Conservation (phyloP, 2,888 invertebrate genomes). For the Acrocyrtus sp. region DNA sequence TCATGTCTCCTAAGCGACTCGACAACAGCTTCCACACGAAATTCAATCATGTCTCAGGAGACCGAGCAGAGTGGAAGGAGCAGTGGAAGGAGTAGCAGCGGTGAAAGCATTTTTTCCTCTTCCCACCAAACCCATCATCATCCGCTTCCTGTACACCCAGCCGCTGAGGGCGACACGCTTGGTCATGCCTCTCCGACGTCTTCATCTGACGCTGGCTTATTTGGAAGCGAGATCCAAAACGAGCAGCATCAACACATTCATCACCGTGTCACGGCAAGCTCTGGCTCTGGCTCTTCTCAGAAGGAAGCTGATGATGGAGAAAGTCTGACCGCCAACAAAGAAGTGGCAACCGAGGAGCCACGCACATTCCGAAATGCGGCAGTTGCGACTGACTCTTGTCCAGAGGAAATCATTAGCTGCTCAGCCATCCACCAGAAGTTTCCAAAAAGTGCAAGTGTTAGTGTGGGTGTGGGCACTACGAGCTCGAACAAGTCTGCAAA, state of each 20-base stretch:
- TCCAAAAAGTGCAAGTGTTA: conserved; percentile 40
- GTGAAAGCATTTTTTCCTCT: conserved; percentile 23
- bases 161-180: conserved; percentile 25
- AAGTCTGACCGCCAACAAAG: background rate
- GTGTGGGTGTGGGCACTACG: conserved; percentile 44
- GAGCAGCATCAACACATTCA: conserved; percentile 32
- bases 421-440: background rate
- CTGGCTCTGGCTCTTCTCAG: background rate
- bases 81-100: conserved; percentile 39
- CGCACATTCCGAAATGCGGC: conserved; percentile 43
- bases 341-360: conserved; percentile 7
- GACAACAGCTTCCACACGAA: conserved; percentile 56
- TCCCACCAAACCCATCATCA: conserved; percentile 20
- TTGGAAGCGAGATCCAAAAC: conserved; percentile 19
- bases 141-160: conserved; percentile 21
- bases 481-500: conserved; percentile 36
- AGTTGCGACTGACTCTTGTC: conserved; percentile 23
- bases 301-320: no score
- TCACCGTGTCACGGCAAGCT: conserved; percentile 22
- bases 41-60: conserved; percentile 63
- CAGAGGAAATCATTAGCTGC: background rate
- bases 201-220: conserved; percentile 10
- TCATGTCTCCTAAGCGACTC: conserved; percentile 60
- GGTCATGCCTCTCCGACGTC: conserved; percentile 25
- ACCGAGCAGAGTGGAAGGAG: conserved; percentile 34